Evolutionary conservation across 2,797 vertebrate genomes (phyloP).

Genomic region (Danio choprae): DNA sequence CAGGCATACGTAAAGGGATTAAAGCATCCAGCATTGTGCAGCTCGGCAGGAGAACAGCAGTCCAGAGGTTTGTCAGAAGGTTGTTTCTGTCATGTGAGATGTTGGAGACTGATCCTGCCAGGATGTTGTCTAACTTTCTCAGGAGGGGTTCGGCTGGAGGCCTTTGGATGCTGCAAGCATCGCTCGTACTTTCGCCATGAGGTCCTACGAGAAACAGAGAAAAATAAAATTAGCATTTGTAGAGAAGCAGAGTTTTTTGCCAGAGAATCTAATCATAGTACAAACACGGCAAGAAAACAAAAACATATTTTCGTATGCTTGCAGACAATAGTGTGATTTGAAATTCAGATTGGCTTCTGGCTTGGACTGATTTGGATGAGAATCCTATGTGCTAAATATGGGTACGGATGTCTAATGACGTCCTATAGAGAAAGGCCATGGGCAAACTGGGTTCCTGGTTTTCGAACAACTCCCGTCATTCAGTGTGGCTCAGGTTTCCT

Average conservation of each 20-base stretch:
- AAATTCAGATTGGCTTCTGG: constrained; percentile 18
- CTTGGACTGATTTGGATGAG: constrained; percentile 1
- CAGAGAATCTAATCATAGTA: not conserved
- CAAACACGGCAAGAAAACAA: not conserved
- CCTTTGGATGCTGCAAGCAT: constrained; percentile 97
- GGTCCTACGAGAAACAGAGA: constrained; percentile 80
- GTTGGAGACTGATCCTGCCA: not conserved
- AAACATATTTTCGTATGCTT: not conserved
- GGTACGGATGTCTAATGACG: constrained; percentile 15
- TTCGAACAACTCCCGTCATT: not conserved
- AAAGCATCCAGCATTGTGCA: constrained; percentile 39
- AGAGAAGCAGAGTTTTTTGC: not conserved
- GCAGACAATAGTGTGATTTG: constrained; percentile 12
- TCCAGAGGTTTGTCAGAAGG: constrained; percentile 41
- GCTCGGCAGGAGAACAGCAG: constrained; percentile 20
- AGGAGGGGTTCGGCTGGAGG: constrained; percentile 88
- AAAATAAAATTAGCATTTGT: constrained; percentile 24
- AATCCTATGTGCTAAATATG: constrained; percentile 18
- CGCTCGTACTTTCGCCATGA: constrained; percentile 98
- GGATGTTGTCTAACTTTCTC: constrained; percentile 68
- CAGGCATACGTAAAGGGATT: constrained; percentile 43
- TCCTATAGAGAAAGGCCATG: constrained; percentile 17
- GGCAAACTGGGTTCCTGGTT: not conserved
- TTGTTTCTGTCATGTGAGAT: constrained; percentile 52
- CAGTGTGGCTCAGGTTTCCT: not conserved